Conservation (phyloP, 1,140 invertebrate genomes). For the Ylistrum balloti region DNA sequence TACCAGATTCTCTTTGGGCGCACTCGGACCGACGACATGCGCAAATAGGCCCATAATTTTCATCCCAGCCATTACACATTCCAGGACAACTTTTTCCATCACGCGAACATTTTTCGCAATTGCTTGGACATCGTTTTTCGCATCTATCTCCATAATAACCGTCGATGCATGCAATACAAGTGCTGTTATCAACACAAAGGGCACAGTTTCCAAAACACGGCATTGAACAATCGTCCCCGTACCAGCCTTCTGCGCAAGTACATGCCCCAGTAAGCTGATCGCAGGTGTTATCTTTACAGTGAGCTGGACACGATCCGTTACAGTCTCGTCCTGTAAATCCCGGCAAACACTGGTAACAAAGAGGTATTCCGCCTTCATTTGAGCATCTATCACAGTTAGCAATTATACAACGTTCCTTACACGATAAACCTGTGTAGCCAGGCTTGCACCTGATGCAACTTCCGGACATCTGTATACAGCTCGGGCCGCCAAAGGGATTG, state of each 20-base stretch:
- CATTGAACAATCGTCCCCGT: conserved; percentile 10
- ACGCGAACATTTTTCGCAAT: neutral
- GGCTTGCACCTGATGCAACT: neutral
- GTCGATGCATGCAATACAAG: neutral
- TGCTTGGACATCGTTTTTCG: neutral
- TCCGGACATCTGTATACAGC: neutral
- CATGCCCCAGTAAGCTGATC: neutral
- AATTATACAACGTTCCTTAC: neutral
- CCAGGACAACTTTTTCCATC: neutral
- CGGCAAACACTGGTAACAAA: neutral
- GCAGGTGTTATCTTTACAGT: neutral
- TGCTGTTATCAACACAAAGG: neutral
- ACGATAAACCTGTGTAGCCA: neutral
- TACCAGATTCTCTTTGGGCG: neutral
- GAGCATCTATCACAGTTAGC: neutral
- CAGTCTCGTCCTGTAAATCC: neutral
- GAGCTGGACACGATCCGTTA: neutral
- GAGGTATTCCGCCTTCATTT: neutral
- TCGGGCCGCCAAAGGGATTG: neutral
- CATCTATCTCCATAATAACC: neutral
- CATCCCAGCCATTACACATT: neutral
- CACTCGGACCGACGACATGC: neutral
- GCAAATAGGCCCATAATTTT: neutral
- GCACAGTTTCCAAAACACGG: conserved; percentile 1
- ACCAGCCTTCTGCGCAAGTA: neutral